Evolutionary conservation across 2,888 invertebrate genomes (phyloP).

Genomic region (Heliconius hortense): DNA sequence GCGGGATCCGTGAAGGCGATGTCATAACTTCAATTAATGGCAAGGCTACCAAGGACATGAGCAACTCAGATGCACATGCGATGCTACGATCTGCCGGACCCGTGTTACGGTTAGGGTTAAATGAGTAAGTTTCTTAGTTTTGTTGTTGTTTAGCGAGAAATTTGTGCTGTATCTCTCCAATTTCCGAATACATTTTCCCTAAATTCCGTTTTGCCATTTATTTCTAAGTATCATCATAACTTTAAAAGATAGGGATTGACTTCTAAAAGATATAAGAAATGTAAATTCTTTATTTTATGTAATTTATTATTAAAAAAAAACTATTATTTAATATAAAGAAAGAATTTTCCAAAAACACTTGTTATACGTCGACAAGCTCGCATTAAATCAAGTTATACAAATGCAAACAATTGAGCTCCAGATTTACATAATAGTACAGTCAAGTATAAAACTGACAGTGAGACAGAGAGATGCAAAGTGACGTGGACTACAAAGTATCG

Average conservation of each 20-base stretch:
- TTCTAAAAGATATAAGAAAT: background rate
- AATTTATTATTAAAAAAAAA: background rate
- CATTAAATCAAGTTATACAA: slow-evolving; percentile 31
- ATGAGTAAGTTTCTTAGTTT: slow-evolving; percentile 83
- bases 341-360: slow-evolving; percentile 16
- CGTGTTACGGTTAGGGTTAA: slow-evolving; percentile 85
- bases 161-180: too few relatives aligned
- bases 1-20: slow-evolving; percentile 91
- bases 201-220: too few relatives aligned
- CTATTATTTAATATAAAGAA: background rate
- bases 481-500: slow-evolving; percentile 28
- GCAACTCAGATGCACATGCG: slow-evolving; percentile 87
- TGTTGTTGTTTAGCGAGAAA: background rate
- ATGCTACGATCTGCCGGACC: slow-evolving; percentile 87
- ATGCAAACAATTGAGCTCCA: slow-evolving; percentile 38
- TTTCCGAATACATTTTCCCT: too few relatives aligned
- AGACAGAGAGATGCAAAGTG: slow-evolving; percentile 38
- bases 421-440: slow-evolving; percentile 38
- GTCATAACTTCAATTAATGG: slow-evolving; percentile 91
- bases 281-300: background rate
- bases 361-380: slow-evolving; percentile 1
- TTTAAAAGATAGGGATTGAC: background rate
- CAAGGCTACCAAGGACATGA: slow-evolving; percentile 84
- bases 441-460: slow-evolving; percentile 33
- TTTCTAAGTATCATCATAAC: background rate